phyloP scores from a whole-genome alignment of 2,113 vertebrate genomes.

The Struthio camelus region DNA sequence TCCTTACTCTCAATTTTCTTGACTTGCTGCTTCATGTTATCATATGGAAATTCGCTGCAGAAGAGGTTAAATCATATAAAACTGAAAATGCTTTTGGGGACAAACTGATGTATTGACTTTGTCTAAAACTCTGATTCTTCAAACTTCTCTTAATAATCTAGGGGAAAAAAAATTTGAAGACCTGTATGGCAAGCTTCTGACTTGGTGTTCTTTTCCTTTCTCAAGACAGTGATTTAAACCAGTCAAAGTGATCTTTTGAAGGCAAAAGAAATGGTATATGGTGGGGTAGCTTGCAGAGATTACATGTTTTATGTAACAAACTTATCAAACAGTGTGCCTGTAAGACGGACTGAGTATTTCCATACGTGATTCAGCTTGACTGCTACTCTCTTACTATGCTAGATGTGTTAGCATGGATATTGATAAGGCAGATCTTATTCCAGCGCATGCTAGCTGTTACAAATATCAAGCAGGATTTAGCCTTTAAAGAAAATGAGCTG shows the following conservation, averaged over 20 bases:
- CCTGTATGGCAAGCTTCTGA: neutral
- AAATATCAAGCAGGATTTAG: neutral
- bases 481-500: neutral
- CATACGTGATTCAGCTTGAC: neutral
- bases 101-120: neutral
- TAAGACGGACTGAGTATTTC: accelerated
- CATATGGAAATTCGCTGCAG: neutral
- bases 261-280: neutral
- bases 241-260: neutral
- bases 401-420: neutral
- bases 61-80: neutral
- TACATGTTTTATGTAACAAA: accelerated
- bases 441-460: neutral
- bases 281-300: neutral
- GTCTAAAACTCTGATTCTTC: neutral
- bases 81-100: neutral
- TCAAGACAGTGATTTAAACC: neutral
- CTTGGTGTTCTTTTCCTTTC: neutral
- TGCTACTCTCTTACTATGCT: neutral
- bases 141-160: neutral
- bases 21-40: neutral
- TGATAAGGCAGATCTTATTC: neutral
- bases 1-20: neutral
- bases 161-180: neutral
- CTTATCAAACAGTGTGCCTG: too few relatives aligned